Evolutionary conservation across 2,797 vertebrate species (phyloP), one percentile per base, ranked within the genome.

Genomic region (Orestias chungarensis): DNA sequence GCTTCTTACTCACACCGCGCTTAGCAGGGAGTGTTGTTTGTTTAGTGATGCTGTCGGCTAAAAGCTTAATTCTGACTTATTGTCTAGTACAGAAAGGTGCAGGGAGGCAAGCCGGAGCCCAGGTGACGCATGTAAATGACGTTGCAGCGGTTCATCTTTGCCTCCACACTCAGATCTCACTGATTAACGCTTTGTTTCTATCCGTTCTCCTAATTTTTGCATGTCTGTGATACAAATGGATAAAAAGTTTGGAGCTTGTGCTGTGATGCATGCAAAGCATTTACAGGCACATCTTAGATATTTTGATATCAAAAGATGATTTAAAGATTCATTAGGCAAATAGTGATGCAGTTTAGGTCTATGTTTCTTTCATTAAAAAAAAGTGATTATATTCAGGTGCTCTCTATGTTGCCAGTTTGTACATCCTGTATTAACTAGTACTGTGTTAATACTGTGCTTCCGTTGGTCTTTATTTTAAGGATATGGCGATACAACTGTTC

Each of bases 121-220:
- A 72, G 84, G 72, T 88, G 88, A 89, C 90, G 83, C 82, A 89
- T 92, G 90, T 85, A 89, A 90, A 92, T 87, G 69, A 23, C 29
- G 61, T 82, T 75, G 79, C 88, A 33, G 71, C 80, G 83, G 85
- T 84, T 68, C 65, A 69, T 52, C 67, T 43, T 66, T 70, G 38
- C 43, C 62, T 14, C 8, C 33, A 0, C 1, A n/a, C 20, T 1
- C 65, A 1, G 43, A 44, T 44, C 15, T 14, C 46, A 52, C 50
- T 12, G 50, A n/a, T 0, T 12, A n/a, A 14, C 3, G 3, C 9
- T 9, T 52, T 27, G n/a, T 52, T 52, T 52, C 50, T 27, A 27
- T 25, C n/a, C 14, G n/a, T 52, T 52, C 20, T 50, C 20, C 23
- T 27, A 47, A 20, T 47, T 23, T 47, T 3, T 25, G n/a, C 10